Percentiles rank a stretch among this genome's conserved stretches.
Conservation (phyloP, 2,113 vertebrate species). For the Vulpes vulpes region DNA sequence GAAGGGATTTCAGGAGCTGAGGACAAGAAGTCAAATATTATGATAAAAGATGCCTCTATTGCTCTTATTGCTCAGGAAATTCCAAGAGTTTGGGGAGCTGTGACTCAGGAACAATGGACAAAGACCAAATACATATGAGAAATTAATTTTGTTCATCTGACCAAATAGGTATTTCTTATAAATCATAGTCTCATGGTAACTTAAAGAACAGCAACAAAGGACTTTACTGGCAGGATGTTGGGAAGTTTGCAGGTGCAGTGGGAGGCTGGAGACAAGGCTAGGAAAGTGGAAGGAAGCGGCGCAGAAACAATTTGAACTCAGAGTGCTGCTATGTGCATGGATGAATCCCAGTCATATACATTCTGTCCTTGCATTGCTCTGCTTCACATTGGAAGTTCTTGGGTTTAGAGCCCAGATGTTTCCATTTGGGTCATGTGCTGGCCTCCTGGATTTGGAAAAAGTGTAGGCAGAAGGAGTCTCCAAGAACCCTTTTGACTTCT, state of each 20-base stretch:
- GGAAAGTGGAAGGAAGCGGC: not conserved
- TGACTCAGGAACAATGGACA: not conserved
- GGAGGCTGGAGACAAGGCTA: not conserved
- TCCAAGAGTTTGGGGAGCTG: not conserved
- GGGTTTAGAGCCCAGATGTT: not conserved
- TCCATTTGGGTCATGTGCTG: not conserved
- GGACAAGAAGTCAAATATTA: not conserved
- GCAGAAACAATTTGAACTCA: not conserved
- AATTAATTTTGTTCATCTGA: constrained; percentile 3
- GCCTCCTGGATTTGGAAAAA: not conserved
- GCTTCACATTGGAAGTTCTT: not conserved
- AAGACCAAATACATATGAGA: constrained; percentile 8
- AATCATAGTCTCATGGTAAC: not conserved
- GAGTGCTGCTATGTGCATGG: not conserved
- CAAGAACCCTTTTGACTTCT: not conserved
- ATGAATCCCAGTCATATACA: not conserved
- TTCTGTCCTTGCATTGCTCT: not conserved
- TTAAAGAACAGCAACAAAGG: not conserved
- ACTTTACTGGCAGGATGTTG: not conserved
- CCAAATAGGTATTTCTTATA: not conserved
- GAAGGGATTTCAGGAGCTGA: not conserved
- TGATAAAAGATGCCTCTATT: not conserved
- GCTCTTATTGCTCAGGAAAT: not conserved
- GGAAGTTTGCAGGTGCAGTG: not conserved
- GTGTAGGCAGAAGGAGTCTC: not conserved